Conservation (phyloP, 2,797 vertebrate genomes). For the Sebastes taczanowskii region DNA sequence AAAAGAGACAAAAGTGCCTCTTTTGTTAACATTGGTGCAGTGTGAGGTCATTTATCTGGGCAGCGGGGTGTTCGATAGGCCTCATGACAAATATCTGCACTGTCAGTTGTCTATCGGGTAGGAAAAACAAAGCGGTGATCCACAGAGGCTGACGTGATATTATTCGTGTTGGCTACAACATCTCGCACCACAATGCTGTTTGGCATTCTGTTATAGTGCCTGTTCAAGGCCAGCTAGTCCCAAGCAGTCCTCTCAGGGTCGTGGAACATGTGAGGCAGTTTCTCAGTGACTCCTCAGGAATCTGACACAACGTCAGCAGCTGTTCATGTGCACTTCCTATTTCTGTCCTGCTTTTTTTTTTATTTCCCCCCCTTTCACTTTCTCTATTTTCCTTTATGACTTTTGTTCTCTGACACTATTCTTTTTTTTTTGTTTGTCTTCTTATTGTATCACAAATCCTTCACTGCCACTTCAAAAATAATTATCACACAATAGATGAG, state of each 20-base stretch:
- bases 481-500: conserved; percentile 88
- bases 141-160: neutral
- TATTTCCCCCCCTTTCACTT: conserved; percentile 1
- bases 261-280: conserved; percentile 58
- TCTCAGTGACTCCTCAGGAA: conserved; percentile 75
- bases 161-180: conserved; percentile 33
- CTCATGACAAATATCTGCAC: conserved; percentile 19
- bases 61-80: conserved; percentile 14
- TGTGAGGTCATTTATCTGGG: conserved; percentile 16
- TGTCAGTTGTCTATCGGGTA: neutral
- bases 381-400: conserved; percentile 33
- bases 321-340: conserved; percentile 60
- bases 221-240: conserved; percentile 41
- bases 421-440: conserved; percentile 25
- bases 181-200: conserved; percentile 53
- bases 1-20: neutral
- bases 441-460: conserved; percentile 16
- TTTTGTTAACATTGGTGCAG: neutral
- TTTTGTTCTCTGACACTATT: conserved; percentile 38
- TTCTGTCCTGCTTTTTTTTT: conserved; percentile 47
- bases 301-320: conserved; percentile 70
- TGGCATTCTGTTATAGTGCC: conserved; percentile 39
- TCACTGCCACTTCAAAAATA: conserved; percentile 34
- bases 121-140: neutral
- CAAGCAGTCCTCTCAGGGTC: conserved; percentile 35